Evolutionary conservation across 2,113 vertebrate genomes (phyloP).

Genomic region (Psilopogon haemacephalus): DNA sequence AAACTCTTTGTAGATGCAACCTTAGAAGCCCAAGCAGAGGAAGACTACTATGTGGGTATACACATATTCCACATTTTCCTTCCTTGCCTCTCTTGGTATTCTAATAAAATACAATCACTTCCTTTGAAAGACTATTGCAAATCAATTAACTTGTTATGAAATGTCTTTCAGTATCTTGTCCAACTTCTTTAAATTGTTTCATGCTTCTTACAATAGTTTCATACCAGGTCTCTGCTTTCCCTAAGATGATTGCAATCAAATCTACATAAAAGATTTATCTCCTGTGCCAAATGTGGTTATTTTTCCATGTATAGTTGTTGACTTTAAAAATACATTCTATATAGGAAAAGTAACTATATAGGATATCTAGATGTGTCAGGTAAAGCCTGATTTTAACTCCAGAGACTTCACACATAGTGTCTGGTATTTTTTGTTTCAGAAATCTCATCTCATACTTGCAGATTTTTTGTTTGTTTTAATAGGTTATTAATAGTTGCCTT

Average conservation of each 20-base stretch:
- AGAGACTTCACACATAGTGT: neutral
- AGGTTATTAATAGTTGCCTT: neutral
- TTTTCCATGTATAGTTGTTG: neutral
- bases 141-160: neutral
- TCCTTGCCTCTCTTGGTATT: neutral
- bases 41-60: neutral
- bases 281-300: neutral
- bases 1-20: neutral
- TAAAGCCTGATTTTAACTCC: neutral
- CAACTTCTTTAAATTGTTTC: neutral
- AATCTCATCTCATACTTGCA: neutral
- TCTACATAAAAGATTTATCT: neutral
- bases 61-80: neutral
- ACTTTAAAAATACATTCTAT: neutral
- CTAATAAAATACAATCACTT: neutral
- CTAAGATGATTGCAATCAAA: neutral
- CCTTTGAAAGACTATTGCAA: neutral
- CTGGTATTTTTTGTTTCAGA: neutral
- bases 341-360: neutral
- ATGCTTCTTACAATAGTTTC: neutral
- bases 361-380: neutral
- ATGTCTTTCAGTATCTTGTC: neutral
- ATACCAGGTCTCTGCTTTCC: neutral
- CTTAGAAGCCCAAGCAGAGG: neutral
- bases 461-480: neutral